A percentile compares a stretch with the other conserved stretches of the same genome.
Evolutionary conservation across 2,797 vertebrate genomes (phyloP).

Genomic region (Lepus townsendii): DNA sequence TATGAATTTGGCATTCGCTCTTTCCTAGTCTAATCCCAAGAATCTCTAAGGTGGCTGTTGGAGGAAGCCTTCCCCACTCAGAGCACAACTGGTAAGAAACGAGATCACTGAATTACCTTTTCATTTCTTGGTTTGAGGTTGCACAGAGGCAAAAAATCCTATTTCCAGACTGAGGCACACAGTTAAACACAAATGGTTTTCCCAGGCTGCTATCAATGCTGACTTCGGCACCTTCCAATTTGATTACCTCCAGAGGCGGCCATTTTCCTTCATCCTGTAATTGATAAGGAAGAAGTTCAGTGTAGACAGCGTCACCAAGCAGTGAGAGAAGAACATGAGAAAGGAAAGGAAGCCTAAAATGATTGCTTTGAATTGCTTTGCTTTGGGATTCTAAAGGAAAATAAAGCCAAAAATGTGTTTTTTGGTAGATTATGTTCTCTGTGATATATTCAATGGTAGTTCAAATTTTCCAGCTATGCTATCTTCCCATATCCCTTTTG

Average conservation of each 20-base stretch:
- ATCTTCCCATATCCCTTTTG: conserved; percentile 1
- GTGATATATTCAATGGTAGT: neutral
- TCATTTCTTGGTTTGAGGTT: conserved; percentile 96
- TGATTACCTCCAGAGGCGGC: conserved; percentile 90
- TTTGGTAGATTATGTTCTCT: neutral
- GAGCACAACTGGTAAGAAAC: neutral
- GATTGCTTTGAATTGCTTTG: neutral
- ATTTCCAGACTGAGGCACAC: conserved; percentile 89
- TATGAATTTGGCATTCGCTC: neutral
- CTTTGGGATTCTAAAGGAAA: conserved; percentile 35
- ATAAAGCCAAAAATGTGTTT: conserved; percentile 4
- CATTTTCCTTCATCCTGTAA: conserved; percentile 94
- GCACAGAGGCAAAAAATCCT: conserved; percentile 93
- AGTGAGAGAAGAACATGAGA: neutral
- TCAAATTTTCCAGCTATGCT: neutral
- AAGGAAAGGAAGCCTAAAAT: neutral
- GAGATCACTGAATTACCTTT: conserved; percentile 89
- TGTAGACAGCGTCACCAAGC: neutral
- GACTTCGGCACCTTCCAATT: conserved; percentile 94
- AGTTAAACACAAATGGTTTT: conserved; percentile 96
- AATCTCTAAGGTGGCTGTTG: neutral
- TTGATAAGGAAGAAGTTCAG: conserved; percentile 53
- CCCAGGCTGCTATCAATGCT: conserved; percentile 91
- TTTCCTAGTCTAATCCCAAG: neutral
- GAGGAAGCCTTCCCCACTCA: neutral